Base-by-base conservation (phyloP, 2,888 invertebrate species). In the Pristionchus maxplancki region DNA sequence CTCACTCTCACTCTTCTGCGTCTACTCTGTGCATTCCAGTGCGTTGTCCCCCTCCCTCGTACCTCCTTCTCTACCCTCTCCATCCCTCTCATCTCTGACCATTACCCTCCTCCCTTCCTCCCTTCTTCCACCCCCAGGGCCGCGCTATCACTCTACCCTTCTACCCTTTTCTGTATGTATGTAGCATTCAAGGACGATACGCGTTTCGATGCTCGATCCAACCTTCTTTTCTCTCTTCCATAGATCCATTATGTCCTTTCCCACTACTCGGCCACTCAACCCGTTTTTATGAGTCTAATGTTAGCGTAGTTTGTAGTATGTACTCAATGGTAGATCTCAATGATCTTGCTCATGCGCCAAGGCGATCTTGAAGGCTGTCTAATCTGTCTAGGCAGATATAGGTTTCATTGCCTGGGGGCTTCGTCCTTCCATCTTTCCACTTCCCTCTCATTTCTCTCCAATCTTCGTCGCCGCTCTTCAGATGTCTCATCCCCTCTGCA, bases 61-160 rank as follows among this genome's bases (percentile, higher is more conserved):
- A 20, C 58, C 44, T 17, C 37, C n/a, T n/a, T 53, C 82, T 82
- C 48, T 53, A 5, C 53, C n/a, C 53, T 44, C 81, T 81, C 28
- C n/a, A n/a, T 50, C 82, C 50, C 82, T 82, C 53, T 81, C 81
- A 34, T 34, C 34, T 67, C 67, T 67, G 34, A 34, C 67, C 28
- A 40, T 40, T 40, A 44, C 81, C 81, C 44, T n/a, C 24, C n/a
- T 8, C 24, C 8, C 58, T 8, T 9, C 28, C 31, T 40, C 13
- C 20, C 28, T n/a, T 37, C 50, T 40, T 48, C 48, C 48, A 82
- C 48, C 50, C 53, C 53, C 34, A 48, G 48, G 48, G 53, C 82
- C 82, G n/a, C 37, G n/a, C 53, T 28, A 48, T 82, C 44, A 44
- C 71, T 37, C 71, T 37, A 24, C 20, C 53, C 48, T 40, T 44